These are phyloP conservation scores for Porphyrio hochstetteri DNA, from an alignment of 2,113 vertebrate species.

Conservation along the genomic window DNA sequence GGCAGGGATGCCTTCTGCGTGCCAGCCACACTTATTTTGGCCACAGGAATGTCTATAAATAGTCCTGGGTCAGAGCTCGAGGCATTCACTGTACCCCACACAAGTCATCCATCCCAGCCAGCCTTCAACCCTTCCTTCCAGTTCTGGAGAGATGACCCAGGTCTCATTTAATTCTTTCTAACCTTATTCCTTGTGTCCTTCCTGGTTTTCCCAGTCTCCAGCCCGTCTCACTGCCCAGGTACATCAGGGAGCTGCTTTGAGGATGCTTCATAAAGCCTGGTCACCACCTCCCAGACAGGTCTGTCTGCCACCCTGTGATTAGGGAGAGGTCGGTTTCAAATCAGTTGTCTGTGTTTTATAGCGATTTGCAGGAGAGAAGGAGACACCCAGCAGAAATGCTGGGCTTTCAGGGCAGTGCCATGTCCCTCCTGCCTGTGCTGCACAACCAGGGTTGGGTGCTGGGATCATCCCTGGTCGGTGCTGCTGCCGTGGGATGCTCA, in stretches of 20 bases:
- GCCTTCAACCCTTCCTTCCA: neutral
- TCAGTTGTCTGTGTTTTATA: neutral
- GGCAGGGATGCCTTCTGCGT: neutral
- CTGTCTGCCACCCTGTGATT: accelerated
- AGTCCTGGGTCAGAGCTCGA: neutral
- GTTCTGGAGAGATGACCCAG: neutral
- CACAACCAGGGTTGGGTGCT: accelerated
- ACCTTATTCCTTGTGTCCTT: neutral
- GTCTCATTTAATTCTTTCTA: neutral
- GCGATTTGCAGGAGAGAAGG: neutral
- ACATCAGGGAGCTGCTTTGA: neutral
- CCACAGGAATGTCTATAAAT: constrained; percentile 38
- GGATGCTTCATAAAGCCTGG: neutral
- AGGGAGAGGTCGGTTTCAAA: neutral
- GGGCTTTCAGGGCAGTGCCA: neutral
- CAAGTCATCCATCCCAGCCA: accelerated
- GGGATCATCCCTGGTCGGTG: neutral
- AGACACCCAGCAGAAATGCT: neutral
- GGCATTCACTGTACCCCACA: accelerated
- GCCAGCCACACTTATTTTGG: neutral
- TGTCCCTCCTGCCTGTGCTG: neutral
- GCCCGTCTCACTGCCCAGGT: neutral
- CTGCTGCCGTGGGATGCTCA: accelerated
- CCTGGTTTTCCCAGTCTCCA: neutral
- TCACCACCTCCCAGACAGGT: constrained; percentile 34